Evolutionary conservation across 2,113 vertebrate genomes (phyloP).

Genomic region (Colius striatus): DNA sequence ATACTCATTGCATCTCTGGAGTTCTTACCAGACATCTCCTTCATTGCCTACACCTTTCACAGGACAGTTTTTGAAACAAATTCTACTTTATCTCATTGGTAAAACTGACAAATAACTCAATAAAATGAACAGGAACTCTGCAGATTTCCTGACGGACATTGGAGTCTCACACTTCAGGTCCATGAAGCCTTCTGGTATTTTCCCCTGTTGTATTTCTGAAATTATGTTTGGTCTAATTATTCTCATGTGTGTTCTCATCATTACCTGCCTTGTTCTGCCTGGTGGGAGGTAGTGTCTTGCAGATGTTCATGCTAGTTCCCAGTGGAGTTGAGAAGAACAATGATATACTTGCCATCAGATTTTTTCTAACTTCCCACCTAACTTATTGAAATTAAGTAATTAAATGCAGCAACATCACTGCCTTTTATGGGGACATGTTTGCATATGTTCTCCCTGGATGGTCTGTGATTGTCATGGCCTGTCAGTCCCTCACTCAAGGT

Average conservation of each 20-base stretch:
- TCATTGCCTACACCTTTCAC: background rate
- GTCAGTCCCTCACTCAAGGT: background rate
- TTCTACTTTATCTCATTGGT: background rate
- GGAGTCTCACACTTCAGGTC: background rate
- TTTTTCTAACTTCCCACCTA: constrained; percentile 15
- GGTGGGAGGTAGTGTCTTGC: background rate
- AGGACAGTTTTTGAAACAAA: background rate
- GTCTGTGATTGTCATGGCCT: background rate
- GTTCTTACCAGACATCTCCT: background rate
- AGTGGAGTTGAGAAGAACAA: constrained; percentile 6
- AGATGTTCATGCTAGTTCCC: constrained; percentile 27
- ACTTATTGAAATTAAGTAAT: constrained; percentile 5
- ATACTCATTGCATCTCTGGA: background rate
- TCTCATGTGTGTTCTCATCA: constrained; percentile 15
- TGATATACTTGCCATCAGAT: background rate
- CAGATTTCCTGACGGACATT: background rate
- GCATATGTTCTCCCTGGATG: background rate
- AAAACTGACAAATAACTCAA: background rate
- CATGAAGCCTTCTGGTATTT: background rate
- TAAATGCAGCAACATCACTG: background rate
- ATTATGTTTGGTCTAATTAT: constrained; percentile 20
- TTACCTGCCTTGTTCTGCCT: constrained; percentile 54
- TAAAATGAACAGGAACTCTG: background rate
- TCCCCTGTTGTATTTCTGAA: background rate
- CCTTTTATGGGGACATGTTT: background rate